Conservation (phyloP, 2,888 invertebrate genomes). For the Nomada ruficornis region DNA sequence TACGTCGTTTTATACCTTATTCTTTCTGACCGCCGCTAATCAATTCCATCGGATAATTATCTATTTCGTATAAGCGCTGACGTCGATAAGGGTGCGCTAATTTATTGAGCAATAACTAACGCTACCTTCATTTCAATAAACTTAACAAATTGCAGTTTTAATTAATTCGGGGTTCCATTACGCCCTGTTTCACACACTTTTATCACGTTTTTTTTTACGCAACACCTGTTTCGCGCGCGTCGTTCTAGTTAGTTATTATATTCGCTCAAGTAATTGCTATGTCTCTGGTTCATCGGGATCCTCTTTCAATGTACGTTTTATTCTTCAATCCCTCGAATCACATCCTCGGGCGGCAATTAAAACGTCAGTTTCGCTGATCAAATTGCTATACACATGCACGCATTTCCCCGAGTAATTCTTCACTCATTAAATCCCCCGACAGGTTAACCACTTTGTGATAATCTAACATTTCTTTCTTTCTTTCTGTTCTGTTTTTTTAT, state of each 20-base stretch:
- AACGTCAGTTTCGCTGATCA: slow-evolving; percentile 54
- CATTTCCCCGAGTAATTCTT: slow-evolving; percentile 43
- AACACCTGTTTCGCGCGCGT: slow-evolving; percentile 17
- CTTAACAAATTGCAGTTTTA: slow-evolving; percentile 39
- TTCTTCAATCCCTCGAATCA: slow-evolving; percentile 25
- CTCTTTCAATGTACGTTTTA: slow-evolving; percentile 35
- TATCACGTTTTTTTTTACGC: neutral
- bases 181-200: slow-evolving; percentile 19
- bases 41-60: slow-evolving; percentile 36
- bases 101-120: slow-evolving; percentile 29
- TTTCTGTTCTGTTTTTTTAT: slow-evolving; percentile 1
- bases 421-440: slow-evolving; percentile 55
- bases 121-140: slow-evolving; percentile 8
- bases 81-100: slow-evolving; percentile 31
- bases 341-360: slow-evolving; percentile 55
- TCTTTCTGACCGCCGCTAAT: slow-evolving; percentile 12
- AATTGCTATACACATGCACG: slow-evolving; percentile 48
- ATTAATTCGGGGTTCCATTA: slow-evolving; percentile 39
- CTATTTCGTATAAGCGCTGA: slow-evolving; percentile 31
- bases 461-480: slow-evolving; percentile 29
- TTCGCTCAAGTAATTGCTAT: slow-evolving; percentile 47
- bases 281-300: slow-evolving; percentile 36
- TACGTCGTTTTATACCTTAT: slow-evolving; percentile 47
- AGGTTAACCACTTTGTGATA: slow-evolving; percentile 62
- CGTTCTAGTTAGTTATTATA: slow-evolving; percentile 45